A percentile compares a stretch with the other conserved stretches of the same genome.
Conservation (phyloP, 2,888 invertebrate genomes). For the Liposcelis brunnea region DNA sequence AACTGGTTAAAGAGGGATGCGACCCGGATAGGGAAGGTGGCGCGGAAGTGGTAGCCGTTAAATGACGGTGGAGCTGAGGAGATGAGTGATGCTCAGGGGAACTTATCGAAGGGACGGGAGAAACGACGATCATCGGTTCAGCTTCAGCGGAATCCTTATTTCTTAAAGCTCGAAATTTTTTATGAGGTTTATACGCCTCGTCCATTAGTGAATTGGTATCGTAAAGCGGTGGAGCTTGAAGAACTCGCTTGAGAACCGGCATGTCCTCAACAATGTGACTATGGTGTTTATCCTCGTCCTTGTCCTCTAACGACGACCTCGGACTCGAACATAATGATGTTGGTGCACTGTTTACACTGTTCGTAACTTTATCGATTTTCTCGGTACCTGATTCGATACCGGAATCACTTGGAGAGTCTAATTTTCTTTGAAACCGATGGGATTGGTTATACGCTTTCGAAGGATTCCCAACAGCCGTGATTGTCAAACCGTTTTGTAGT, state of each 20-base stretch:
- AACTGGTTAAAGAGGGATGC: slow-evolving; percentile 12
- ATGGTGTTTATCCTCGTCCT: slow-evolving; percentile 52
- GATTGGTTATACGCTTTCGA: slow-evolving; percentile 11
- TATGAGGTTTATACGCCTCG: slow-evolving; percentile 89
- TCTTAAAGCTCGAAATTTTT: slow-evolving; percentile 77
- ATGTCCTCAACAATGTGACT: slow-evolving; percentile 54
- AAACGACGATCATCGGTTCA: slow-evolving; percentile 37
- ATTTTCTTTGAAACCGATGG: slow-evolving; percentile 39
- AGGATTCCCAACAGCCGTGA: slow-evolving; percentile 42
- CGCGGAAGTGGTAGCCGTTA: slow-evolving; percentile 13
- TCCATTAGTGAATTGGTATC: slow-evolving; percentile 84
- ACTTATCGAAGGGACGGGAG: neutral
- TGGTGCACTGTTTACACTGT: slow-evolving; percentile 40
- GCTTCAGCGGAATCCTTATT: slow-evolving; percentile 66
- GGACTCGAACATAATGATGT: slow-evolving; percentile 76
- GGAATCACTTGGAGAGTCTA: slow-evolving; percentile 83
- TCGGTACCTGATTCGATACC: slow-evolving; percentile 88
- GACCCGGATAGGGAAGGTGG: slow-evolving; percentile 2
- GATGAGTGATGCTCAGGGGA: neutral
- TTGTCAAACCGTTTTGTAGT: slow-evolving; percentile 54
- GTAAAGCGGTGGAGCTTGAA: slow-evolving; percentile 82
- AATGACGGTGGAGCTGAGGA: slow-evolving; percentile 11
- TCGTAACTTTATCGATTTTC: slow-evolving; percentile 56
- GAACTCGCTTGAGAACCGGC: slow-evolving; percentile 82
- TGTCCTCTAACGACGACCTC: slow-evolving; percentile 48